Evolutionary conservation across 2,888 invertebrate genomes (phyloP).

Genomic region (Rotaria sp.): DNA sequence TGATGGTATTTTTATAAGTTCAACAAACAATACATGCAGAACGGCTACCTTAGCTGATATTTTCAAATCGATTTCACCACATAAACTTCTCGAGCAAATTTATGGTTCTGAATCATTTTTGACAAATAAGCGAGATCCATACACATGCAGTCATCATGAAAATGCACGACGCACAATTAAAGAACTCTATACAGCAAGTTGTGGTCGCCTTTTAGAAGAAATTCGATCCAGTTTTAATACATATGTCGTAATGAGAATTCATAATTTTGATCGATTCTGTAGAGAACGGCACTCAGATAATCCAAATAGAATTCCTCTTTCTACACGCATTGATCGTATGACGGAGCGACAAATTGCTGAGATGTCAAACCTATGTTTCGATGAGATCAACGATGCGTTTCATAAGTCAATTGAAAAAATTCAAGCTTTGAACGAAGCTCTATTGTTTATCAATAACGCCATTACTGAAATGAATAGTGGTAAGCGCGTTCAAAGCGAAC

Average conservation of each 20-base stretch:
- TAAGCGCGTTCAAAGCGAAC: neutral
- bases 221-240: neutral
- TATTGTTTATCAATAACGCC: neutral
- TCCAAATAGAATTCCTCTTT: too few relatives aligned
- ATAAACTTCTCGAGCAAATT: neutral
- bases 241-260: neutral
- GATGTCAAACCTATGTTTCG: neutral
- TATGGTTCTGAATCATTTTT: neutral
- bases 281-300: neutral
- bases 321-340: neutral
- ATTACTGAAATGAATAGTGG: neutral
- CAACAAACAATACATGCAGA: neutral
- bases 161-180: neutral
- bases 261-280: neutral
- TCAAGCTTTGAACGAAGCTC: neutral
- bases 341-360: neutral
- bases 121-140: neutral
- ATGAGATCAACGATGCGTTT: neutral
- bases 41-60: neutral
- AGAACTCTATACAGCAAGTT: neutral
- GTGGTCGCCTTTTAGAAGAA: neutral
- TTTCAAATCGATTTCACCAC: neutral
- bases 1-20: neutral
- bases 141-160: neutral
- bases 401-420: neutral